Evolutionary conservation across 2,113 vertebrate genomes (phyloP), one percentile per base, ranked within the genome.

Genomic region (Meleagris gallopavo): DNA sequence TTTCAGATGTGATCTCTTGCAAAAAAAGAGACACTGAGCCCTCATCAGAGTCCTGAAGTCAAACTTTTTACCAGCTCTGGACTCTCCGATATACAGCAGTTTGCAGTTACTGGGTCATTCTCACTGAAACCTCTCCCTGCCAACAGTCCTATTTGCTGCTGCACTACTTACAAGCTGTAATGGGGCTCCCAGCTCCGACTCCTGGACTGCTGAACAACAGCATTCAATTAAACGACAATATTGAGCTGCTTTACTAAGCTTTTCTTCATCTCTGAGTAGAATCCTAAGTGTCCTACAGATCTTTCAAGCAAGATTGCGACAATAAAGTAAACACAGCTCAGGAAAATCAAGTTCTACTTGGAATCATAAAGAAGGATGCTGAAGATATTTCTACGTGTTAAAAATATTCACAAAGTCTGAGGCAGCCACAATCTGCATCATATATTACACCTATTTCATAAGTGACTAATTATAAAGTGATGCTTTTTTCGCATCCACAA

Each of bases 241-340:
- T 48, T 34, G 43, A 93, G 85, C 36, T 76, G 81, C 73, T 45
- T 70, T n/a, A 79, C n/a, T 62, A 89, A 82, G 48, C 73, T 93
- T 45, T 54, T 80, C 79, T 43, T 84, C 17, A 88, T 41, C 94
- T 93, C 83, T 94, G 77, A 89, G 84, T 34, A 79, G 73, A 90
- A 72, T 29, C 27, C 0, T 36, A 84, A 75, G 24, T 32, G 58
- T 73, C 89, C 58, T 86, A 90, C 50, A 41, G 41, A 57, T 22
- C 52, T 57, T 30, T 29, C 38, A 74, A n/a, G 71, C 21, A 22
- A 30, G 40, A 43, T 32, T 17, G 38, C 29, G 29, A 21, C n/a
- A 40, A 74, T n/a, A 21, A 57, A n/a, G 15, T 24, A 86, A 64
- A 38, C 12, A 65, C 36, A 86, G 54, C 22, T 73, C 58, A 90